Conservation (phyloP, 1,140 invertebrate species). For the Copidosoma floridanum region DNA sequence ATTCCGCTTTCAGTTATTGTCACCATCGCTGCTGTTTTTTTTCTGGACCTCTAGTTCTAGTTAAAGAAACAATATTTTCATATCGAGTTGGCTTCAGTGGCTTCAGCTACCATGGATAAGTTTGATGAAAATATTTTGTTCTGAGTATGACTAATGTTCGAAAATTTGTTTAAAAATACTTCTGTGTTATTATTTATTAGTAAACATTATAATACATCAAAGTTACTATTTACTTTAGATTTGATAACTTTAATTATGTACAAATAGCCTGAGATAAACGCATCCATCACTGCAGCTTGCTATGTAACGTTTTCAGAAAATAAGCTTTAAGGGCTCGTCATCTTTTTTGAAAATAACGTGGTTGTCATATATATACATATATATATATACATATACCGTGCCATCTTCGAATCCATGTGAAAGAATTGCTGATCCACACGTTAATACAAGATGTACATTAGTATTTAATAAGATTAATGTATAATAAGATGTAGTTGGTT, state of each 20-base stretch:
- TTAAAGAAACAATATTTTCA: too few relatives aligned
- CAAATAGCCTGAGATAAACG: slow-evolving; percentile 19
- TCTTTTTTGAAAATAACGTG: slow-evolving; percentile 45
- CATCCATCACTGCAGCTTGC: slow-evolving; percentile 20
- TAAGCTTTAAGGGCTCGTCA: too few relatives aligned
- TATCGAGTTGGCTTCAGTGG: neutral
- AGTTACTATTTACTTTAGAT: too few relatives aligned
- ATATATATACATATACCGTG: too few relatives aligned
- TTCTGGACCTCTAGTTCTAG: too few relatives aligned
- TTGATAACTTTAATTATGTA: slow-evolving; percentile 25
- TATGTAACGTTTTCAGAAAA: slow-evolving; percentile 36
- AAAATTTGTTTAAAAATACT: neutral
- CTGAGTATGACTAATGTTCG: neutral
- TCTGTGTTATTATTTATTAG: neutral
- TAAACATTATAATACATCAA: too few relatives aligned
- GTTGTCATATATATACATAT: slow-evolving; percentile 50
- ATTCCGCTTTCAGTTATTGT: too few relatives aligned
- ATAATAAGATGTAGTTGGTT: slow-evolving; percentile 28
- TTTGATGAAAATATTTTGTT: too few relatives aligned
- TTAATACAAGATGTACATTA: slow-evolving; percentile 21
- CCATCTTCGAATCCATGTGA: too few relatives aligned
- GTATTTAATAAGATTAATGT: slow-evolving; percentile 29
- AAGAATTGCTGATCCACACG: too few relatives aligned
- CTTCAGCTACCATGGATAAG: too few relatives aligned
- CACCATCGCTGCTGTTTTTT: too few relatives aligned